Percentiles rank a stretch among this genome's conserved stretches.
phyloP scores from a whole-genome alignment of 2,113 vertebrate genomes.

The Hypomesus transpacificus region DNA sequence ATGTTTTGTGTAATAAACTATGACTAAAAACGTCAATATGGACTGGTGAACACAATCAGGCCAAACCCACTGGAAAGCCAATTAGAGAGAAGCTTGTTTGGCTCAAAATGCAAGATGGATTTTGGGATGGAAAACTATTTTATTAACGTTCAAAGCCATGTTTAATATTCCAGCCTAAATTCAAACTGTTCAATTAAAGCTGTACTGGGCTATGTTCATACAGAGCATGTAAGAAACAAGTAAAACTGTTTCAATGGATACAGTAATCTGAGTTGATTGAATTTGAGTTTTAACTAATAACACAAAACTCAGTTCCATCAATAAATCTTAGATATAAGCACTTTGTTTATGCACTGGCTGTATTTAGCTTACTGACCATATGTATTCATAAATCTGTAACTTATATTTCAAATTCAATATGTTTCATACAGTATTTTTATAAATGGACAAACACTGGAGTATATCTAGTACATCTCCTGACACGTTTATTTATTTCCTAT shows the following conservation, averaged over 20 bases:
- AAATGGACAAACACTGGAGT: too few relatives aligned
- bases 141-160: neutral
- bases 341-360: too few relatives aligned
- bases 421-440: too few relatives aligned
- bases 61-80: slow-evolving; percentile 40
- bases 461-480: neutral
- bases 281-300: neutral
- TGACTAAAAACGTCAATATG: slow-evolving; percentile 24
- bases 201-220: neutral
- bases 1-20: slow-evolving; percentile 28
- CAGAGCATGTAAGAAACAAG: too few relatives aligned
- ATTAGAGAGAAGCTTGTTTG: slow-evolving; percentile 29
- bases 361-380: neutral
- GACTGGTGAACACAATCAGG: slow-evolving; percentile 60
- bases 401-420: too few relatives aligned
- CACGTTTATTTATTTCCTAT: neutral
- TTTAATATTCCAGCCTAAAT: neutral
- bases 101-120: slow-evolving; percentile 16
- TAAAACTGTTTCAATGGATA: too few relatives aligned
- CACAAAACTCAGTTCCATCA: too few relatives aligned
- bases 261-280: neutral
- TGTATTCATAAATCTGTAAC: neutral
- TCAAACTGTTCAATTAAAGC: neutral
- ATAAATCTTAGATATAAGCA: neutral
- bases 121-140: slow-evolving; percentile 1